phyloP scores from a whole-genome alignment of 2,797 vertebrate species.

The Oreochromis grahami region DNA sequence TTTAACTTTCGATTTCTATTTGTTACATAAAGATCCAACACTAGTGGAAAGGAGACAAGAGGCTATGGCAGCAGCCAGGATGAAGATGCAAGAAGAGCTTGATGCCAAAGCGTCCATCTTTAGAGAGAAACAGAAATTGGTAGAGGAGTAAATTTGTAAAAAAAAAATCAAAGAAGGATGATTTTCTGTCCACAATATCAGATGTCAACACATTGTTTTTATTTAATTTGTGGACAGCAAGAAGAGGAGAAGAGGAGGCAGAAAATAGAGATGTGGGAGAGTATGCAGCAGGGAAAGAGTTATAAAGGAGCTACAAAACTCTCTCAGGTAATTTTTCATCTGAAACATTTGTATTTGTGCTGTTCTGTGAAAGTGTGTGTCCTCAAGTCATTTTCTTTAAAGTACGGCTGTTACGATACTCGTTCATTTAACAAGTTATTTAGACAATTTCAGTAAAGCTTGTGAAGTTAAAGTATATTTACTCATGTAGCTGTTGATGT shows the following conservation, averaged over 20 bases:
- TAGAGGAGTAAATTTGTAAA: constrained; percentile 25
- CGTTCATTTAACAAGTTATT: not conserved
- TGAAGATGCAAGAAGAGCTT: constrained; percentile 87
- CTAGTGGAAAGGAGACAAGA: constrained; percentile 81
- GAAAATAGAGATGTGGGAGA: constrained; percentile 91
- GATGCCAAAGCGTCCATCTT: constrained; percentile 84
- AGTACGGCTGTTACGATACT: not conserved
- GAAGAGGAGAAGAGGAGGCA: constrained; percentile 89
- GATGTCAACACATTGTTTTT: not conserved
- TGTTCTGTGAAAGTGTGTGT: not conserved
- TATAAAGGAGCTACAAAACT: constrained; percentile 69
- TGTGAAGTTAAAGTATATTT: not conserved
- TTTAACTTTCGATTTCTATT: not conserved
- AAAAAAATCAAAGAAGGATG: not conserved
- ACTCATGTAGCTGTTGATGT: not conserved
- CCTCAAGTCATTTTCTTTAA: not conserved
- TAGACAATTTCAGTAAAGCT: not conserved
- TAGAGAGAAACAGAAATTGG: constrained; percentile 86
- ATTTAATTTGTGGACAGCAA: constrained; percentile 66
- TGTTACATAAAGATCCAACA: constrained; percentile 35
- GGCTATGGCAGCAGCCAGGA: constrained; percentile 84
- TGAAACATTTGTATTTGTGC: not conserved
- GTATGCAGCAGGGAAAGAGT: constrained; percentile 86
- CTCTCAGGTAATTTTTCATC: constrained; percentile 51
- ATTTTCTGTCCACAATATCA: not conserved